Evolutionary conservation across 2,888 invertebrate genomes (phyloP), one percentile per base, ranked within the genome.

Genomic region (Athripsodes cinereus): DNA sequence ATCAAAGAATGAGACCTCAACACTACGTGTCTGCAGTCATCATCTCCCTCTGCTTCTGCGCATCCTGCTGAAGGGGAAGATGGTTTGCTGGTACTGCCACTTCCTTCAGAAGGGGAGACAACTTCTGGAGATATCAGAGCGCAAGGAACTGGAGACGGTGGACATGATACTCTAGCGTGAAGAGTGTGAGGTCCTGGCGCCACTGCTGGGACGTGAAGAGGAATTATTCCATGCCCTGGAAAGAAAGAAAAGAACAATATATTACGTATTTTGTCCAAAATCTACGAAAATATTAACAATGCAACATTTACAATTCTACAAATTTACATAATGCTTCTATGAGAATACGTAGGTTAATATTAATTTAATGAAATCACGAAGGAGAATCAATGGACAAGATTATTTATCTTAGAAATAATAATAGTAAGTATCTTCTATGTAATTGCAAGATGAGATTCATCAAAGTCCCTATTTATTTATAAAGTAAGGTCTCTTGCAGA

Each of bases 161-260:
- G 55, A 40, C 60, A 61, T 8, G 54, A 19, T 0, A 84, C 81
- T 0, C 81, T 74, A 1, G 84, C 83, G 66, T 83, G 83, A 2
- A 85, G 74, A 2, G 81, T 78, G 69, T 82, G 83, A 58, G 80
- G 80, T 1, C 82, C 81, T 0, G 80, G 76, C 0, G 82, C 82
- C 1, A 75, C 68, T 10, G 52, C 10, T 0, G 85, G 85, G 44
- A 85, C 81, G 68, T 81, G 79, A 20, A 85, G 72, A 0, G 81
- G 80, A 22, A 85, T 76, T 53, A 84, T 83, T 20, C 84, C 84
- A 63, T 84, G 83, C 19, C 83, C 85, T 85, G 76, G 8, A 47
- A 47, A 5, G 16, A 47, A 47, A 34, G 54, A 49, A 58, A 31
- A n/a, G n/a, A n/a, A n/a, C n/a, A n/a, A n/a, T n/a, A n/a, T n/a